These are phyloP conservation scores for Platygyra sinensis DNA, from an alignment of 64 coral and sea anemone genomes.

Conservation along the genomic window DNA sequence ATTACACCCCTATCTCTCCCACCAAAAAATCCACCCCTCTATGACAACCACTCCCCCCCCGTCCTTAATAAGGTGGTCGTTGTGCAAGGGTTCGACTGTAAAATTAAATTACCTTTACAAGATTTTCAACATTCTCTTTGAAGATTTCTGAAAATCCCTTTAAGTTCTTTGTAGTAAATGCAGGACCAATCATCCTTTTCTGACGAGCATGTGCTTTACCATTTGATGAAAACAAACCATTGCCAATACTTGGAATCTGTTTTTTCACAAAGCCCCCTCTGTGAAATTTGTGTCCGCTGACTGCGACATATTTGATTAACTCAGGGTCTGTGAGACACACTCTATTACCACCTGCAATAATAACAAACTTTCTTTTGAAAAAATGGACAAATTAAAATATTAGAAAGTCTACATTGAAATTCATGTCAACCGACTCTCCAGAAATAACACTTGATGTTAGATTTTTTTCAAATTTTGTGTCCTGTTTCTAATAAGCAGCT, in stretches of 20 bases:
- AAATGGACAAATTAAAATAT: too few species aligned
- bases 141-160: slow-evolving; percentile 3
- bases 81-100: background rate
- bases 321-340: background rate
- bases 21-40: too few species aligned
- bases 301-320: background rate
- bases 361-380: background rate
- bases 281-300: background rate
- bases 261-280: background rate
- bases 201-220: background rate
- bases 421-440: too few species aligned
- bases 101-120: background rate
- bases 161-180: background rate
- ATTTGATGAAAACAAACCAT: background rate
- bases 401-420: too few species aligned
- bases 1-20: too few species aligned
- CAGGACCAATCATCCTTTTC: slow-evolving; percentile 19
- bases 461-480: too few species aligned
- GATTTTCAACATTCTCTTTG: background rate
- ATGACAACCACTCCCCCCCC: too few species aligned
- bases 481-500: too few species aligned
- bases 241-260: background rate
- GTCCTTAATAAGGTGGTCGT: background rate
- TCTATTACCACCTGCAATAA: background rate
- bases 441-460: too few species aligned